phyloP scores from a whole-genome alignment of 2,113 vertebrate genomes.

The Cichladusa arquata region DNA sequence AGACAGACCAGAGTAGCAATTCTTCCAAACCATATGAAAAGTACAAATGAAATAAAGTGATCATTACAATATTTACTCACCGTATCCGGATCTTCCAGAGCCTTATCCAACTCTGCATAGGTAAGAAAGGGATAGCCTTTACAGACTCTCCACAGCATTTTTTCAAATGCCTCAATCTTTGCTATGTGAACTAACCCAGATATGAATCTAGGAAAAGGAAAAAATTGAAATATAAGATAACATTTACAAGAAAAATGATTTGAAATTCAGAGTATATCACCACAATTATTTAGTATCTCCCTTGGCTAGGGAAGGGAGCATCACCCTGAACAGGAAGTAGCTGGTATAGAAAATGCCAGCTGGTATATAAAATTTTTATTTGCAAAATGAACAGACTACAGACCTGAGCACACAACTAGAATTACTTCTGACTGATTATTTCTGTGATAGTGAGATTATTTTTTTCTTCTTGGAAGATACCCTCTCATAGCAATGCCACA shows the following conservation, averaged over 20 bases:
- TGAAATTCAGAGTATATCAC: not conserved
- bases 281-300: not conserved
- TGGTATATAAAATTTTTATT: not conserved
- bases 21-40: not conserved
- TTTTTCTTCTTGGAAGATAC: not conserved
- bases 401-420: not conserved
- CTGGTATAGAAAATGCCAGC: not conserved
- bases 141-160: conserved; percentile 95
- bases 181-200: conserved; percentile 88
- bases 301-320: not conserved
- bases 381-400: not conserved
- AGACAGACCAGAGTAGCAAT: not conserved
- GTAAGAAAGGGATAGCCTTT: conserved; percentile 95
- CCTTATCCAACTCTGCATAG: conserved; percentile 86
- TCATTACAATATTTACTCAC: conserved; percentile 67
- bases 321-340: not conserved
- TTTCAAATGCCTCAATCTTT: conserved; percentile 92
- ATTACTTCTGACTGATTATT: not conserved
- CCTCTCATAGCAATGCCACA: not conserved
- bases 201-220: conserved; percentile 78
- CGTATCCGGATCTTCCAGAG: conserved; percentile 85
- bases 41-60: not conserved
- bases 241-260: not conserved
- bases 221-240: not conserved
- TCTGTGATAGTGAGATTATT: not conserved